A percentile compares a stretch with the other conserved stretches of the same genome.
Evolutionary conservation across 2,113 vertebrate genomes (phyloP).

Genomic region (Malurus alboscapulatus): DNA sequence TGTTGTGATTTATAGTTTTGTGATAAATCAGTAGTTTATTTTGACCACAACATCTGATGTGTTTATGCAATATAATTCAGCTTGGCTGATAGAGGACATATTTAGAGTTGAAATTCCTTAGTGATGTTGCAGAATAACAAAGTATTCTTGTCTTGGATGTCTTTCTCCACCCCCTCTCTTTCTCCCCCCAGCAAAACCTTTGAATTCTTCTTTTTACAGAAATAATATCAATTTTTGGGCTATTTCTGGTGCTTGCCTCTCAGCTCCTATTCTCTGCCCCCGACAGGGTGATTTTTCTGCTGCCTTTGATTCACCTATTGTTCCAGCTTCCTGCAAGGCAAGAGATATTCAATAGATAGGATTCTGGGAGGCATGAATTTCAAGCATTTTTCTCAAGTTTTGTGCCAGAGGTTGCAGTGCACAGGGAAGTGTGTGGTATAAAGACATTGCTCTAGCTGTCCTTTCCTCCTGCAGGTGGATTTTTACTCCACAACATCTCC

Average conservation of each 20-base stretch:
- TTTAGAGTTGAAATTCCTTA: not conserved
- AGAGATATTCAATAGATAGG: not conserved
- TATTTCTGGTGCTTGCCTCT: constrained; percentile 26
- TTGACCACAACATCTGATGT: not conserved
- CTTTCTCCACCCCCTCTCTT: not conserved
- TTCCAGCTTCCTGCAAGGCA: constrained; percentile 42
- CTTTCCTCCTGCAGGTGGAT: not conserved
- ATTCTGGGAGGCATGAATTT: constrained; percentile 45
- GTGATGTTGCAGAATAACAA: not conserved
- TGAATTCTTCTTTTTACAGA: not conserved
- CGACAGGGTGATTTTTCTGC: constrained; percentile 21
- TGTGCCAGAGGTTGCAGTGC: not conserved
- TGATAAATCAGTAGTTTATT: not conserved
- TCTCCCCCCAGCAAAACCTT: not conserved
- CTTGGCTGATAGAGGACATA: not conserved
- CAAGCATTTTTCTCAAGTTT: constrained; percentile 43
- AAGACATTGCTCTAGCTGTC: not conserved
- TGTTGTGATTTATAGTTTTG: not conserved
- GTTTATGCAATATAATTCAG: not conserved
- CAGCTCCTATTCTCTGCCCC: constrained; percentile 13
- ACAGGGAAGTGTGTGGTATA: not conserved
- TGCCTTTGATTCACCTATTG: constrained; percentile 60
- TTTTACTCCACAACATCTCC: not conserved
- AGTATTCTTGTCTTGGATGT: not conserved
- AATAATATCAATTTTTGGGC: constrained; percentile 14